Conservation (phyloP, 2,113 vertebrate genomes). For the Lasiurus cinereus region DNA sequence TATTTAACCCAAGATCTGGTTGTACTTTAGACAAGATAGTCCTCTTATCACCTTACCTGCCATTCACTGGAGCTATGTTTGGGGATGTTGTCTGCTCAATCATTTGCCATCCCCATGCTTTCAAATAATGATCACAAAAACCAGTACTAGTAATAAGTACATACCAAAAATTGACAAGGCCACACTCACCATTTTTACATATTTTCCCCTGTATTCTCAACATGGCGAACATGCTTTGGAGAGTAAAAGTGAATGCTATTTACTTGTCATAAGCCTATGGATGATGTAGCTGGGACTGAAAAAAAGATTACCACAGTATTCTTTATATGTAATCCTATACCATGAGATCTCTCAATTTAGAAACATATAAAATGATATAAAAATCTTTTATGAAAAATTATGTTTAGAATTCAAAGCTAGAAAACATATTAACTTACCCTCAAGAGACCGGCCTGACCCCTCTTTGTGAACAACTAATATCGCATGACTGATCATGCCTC, state of each 20-base stretch:
- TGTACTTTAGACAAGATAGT: not conserved
- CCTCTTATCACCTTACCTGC: not conserved
- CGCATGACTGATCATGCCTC: fast-evolving
- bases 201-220: not conserved
- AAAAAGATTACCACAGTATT: not conserved
- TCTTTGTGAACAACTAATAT: not conserved
- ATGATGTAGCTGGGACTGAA: not conserved
- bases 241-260: not conserved
- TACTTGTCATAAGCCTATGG: not conserved
- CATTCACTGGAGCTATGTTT: not conserved
- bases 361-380: not conserved
- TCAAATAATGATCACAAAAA: not conserved
- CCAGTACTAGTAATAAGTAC: not conserved
- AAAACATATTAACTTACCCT: not conserved
- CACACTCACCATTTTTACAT: too few relatives aligned
- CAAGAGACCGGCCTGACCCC: not conserved
- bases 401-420: not conserved
- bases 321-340: not conserved
- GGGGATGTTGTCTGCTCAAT: not conserved
- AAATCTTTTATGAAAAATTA: not conserved
- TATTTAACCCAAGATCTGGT: not conserved
- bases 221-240: not conserved
- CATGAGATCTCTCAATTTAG: not conserved
- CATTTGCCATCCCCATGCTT: not conserved
- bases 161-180: not conserved